Base-by-base conservation (phyloP, 2,113 vertebrate species). In the Lanius ludovicianus region DNA sequence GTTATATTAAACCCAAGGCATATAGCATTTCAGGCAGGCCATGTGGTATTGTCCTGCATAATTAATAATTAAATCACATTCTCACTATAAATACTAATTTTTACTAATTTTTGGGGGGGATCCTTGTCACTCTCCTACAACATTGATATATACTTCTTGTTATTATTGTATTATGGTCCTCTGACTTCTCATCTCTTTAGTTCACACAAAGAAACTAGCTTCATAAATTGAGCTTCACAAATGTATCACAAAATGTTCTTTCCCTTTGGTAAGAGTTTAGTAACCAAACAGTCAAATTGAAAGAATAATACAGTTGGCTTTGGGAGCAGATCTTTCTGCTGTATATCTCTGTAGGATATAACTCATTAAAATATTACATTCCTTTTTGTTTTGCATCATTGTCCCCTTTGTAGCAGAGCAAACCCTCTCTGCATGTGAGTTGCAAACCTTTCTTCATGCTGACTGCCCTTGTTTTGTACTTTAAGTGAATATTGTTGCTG, bases 381-480 rank as follows among this genome's bases (percentile, higher is more conserved):
- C 25, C 33, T 70, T 53, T 59, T 85, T 95, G 79, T 84, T 96
- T 91, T 92, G 78, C 35, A 78, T 95, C 28, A 20, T 42, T 84
- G 85, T 83, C 55, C 60, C 23, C 23, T 74, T 70, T 33, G 8
- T 28, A 90, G 37, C 49, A 55, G 13, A 33, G 19, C 28, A 37
- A 90, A 63, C 57, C 14, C 19, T 74, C 56, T 77, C 15, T 86
- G 91, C 59, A 49, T 84, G 47, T 68, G 64, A 92, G 75, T 83
- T 88, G 17, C 46, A 2, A 78, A n/a, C 39, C n/a, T 71, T 82
- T 59, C 57, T 71, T 75, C 70, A 53, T 62, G 60, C 25, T 59
- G 44, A 4, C 47, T 77, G 52, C 18, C 52, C 20, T 28, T 83
- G 56, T 60, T 96, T 96, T 85, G 59, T 89, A 25, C 42, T 89